Conservation (phyloP, 2,797 vertebrate genomes). For the Capromys pilorides region DNA sequence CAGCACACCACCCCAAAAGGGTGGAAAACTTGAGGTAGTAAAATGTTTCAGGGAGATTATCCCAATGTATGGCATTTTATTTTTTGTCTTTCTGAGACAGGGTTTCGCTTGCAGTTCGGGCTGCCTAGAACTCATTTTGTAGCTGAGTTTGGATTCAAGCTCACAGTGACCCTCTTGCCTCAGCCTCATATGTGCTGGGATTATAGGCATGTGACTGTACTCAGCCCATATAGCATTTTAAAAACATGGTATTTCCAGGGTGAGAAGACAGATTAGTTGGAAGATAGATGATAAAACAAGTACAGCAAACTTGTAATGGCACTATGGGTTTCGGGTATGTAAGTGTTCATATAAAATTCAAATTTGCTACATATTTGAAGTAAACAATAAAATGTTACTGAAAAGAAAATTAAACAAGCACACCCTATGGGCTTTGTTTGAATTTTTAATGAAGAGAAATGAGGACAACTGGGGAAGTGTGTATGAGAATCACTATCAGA, state of each 20-base stretch:
- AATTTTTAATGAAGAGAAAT: slow-evolving; percentile 22
- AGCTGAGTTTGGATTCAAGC: too few relatives aligned
- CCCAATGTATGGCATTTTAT: background rate
- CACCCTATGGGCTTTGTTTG: background rate
- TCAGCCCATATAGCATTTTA: background rate
- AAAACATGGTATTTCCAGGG: background rate
- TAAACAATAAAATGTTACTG: background rate
- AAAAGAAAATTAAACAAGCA: background rate
- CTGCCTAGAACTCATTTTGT: too few relatives aligned
- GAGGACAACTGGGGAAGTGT: background rate
- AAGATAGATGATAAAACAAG: background rate
- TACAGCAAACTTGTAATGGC: background rate
- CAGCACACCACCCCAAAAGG: background rate
- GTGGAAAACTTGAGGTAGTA: background rate
- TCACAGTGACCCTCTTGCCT: too few relatives aligned
- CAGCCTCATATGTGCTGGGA: too few relatives aligned
- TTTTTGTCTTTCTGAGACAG: too few relatives aligned
- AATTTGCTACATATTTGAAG: background rate
- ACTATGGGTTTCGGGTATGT: background rate
- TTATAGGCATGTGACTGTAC: too few relatives aligned
- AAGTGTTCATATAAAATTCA: background rate
- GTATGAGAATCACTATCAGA: background rate
- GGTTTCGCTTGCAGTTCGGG: too few relatives aligned
- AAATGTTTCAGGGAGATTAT: background rate
- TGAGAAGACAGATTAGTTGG: background rate